Evolutionary conservation across 2,797 vertebrate species (phyloP).

Genomic region (Trachops cirrhosus): DNA sequence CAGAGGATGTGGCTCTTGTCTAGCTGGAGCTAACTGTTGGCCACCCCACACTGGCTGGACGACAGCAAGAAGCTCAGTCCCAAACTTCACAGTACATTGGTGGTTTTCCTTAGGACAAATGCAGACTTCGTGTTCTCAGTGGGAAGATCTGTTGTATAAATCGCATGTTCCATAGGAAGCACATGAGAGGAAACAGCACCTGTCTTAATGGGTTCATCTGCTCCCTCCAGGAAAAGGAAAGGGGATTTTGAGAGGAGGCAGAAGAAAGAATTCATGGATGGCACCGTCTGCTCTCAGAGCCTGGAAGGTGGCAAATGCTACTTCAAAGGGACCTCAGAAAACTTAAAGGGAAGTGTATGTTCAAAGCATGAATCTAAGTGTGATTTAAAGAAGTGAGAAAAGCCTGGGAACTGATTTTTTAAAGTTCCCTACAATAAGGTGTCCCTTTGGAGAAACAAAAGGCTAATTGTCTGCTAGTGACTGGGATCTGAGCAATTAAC

Average conservation of each 20-base stretch:
- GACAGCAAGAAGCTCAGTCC: not conserved
- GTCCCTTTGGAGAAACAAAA: slow-evolving; percentile 39
- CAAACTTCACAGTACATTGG: not conserved
- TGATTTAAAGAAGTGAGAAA: not conserved
- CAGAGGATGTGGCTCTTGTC: slow-evolving; percentile 15
- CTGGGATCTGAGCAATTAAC: not conserved
- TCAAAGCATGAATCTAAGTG: not conserved
- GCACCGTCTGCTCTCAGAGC: not conserved
- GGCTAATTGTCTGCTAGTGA: not conserved
- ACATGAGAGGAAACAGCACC: slow-evolving; percentile 19
- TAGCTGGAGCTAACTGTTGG: slow-evolving; percentile 21
- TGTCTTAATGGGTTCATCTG: slow-evolving; percentile 47
- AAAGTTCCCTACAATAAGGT: not conserved
- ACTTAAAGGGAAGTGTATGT: not conserved
- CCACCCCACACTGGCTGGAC: not conserved
- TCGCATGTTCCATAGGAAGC: not conserved
- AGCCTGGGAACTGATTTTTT: not conserved
- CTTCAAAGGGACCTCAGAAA: slow-evolving; percentile 48
- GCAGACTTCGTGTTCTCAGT: not conserved
- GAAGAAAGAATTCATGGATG: slow-evolving; percentile 3
- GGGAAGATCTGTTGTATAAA: not conserved
- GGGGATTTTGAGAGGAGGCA: not conserved
- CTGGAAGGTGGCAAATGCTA: slow-evolving; percentile 12
- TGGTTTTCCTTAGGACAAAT: slow-evolving; percentile 34
- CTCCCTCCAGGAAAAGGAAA: slow-evolving; percentile 2